Base-by-base conservation (phyloP, 1,140 invertebrate genomes). In the Nixonia krombeini region DNA sequence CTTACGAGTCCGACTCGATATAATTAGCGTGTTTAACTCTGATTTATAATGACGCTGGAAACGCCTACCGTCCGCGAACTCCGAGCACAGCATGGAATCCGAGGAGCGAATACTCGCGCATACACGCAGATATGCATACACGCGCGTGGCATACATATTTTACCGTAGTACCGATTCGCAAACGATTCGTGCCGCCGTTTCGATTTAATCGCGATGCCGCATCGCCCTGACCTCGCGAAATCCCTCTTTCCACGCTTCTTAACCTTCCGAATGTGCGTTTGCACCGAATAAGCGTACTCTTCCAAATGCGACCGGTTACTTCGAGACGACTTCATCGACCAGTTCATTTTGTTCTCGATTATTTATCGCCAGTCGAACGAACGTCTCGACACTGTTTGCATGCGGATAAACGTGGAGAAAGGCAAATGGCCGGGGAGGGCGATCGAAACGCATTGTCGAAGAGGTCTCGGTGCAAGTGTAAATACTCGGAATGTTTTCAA, bases 11-110 rank as follows among this genome's bases (percentile, higher is more conserved):
- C 52, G 50, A 64, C 66, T 65, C 56, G 74, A 76, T 80, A 79
- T 78, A 80, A 79, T 80, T 80, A 79, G 76, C 76, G 76, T 78
- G 75, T 80, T 80, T 79, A 79, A 80, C 75, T 79, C 74, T 80
- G 78, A 80, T 80, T 80, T 80, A 80, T 79, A 80, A 80, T 78
- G 78, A 79, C 75, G 72, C 72, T 78, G 71, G 75, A 76, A 79
- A 80, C 75, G 78, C 76, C 78, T 80, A 80, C 78, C 72, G 71
- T 74, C 72, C 72, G 67, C 58, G 66, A 65, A 55, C 46, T 58
- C 63, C 61, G 41, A 66, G 44, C 59, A 46, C 45, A 46, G 55
- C 49, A 41, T 50, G 55, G 56, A 66, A 66, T 66, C 51, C 28
- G 21, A 53, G 26, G 33, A 25, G 52, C 18, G 46, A 9, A 9